Evolutionary conservation across 2,888 invertebrate species (phyloP).

Genomic region (Cistogaster globosa): DNA sequence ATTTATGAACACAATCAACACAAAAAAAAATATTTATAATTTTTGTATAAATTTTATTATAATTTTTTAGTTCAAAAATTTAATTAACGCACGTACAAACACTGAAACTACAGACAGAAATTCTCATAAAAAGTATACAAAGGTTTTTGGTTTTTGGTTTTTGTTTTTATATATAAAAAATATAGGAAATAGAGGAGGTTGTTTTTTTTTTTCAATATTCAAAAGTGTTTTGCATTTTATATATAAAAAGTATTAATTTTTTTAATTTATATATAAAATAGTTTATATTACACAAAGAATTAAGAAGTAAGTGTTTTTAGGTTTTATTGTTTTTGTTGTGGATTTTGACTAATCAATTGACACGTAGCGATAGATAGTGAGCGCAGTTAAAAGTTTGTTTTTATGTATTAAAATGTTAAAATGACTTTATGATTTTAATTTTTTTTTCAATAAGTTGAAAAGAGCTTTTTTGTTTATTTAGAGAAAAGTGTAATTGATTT

Average conservation of each 20-base stretch:
- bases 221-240: conserved; percentile 47
- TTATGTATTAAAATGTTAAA: conserved; percentile 53
- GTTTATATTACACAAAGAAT: conserved; percentile 25
- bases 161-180: conserved; percentile 6
- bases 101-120: conserved; percentile 70
- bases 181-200: conserved; percentile 36
- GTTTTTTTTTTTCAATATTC: conserved; percentile 13
- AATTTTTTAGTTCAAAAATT: conserved; percentile 43
- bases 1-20: conserved; percentile 37
- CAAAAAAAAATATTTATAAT: conserved; percentile 33
- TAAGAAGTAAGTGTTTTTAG: conserved; percentile 29
- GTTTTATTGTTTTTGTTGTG: conserved; percentile 24
- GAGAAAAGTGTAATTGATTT: conserved; percentile 18
- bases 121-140: conserved; percentile 43
- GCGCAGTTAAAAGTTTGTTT: conserved; percentile 14
- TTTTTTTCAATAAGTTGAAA: conserved; percentile 51
- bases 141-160: conserved; percentile 8
- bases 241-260: conserved; percentile 12
- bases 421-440: conserved; percentile 38
- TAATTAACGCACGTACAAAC: conserved; percentile 70
- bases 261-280: conserved; percentile 32
- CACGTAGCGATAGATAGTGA: conserved; percentile 13
- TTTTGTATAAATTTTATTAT: conserved; percentile 19
- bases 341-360: conserved; percentile 28
- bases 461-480: conserved; percentile 53